Base-by-base conservation (phyloP, 1,140 invertebrate species). In the Pseudomyrmex pallidus region DNA sequence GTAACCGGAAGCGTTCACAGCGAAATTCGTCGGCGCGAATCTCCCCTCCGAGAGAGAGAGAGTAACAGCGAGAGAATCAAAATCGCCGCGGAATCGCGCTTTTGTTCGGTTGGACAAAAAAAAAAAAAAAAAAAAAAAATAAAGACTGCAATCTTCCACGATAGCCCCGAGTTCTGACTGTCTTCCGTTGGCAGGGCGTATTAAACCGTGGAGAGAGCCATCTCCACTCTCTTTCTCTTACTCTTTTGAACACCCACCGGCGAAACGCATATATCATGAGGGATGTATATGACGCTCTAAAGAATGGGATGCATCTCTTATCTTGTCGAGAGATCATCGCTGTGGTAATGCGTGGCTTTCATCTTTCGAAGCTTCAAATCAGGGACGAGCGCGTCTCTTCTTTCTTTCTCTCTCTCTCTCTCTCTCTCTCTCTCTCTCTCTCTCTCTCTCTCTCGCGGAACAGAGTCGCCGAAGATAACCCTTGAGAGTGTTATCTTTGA, bases 261-360 rank as follows among this genome's bases (percentile, higher is more conserved):
- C 72, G 66, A 72, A 88, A 74, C 74, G 72, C 83, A 83, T 88
- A 78, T 74, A 88, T 88, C 87, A 88, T 50, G 70, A 68, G 59
- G 83, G 63, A 74, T 68, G 67, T 67, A 78, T 67, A 78, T 52
- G 66, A 67, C 74, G 73, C 61, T 8, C 61, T 54, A 66, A 83
- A 85, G 86, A 85, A 87, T 87, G 57, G 83, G 78, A 88, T 87
- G 86, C 83, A 85, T 85, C 86, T 82, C 74, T 78, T 88, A 88
- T 88, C 83, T 88, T 50, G 83, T 61, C 73, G 64, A 78, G 87
- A 87, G 73, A 88, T 88, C 77, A 82, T 82, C 72, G 74, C 80
- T 64, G n/a, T 57, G 73, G 68, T 88, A 85, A 82, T 78, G 56
- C 82, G 74, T 68, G 61, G 76, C 83, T 82, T 82, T 88, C 82